phyloP scores from a whole-genome alignment of 2,797 vertebrate species.

The Acipenser ruthenus region DNA sequence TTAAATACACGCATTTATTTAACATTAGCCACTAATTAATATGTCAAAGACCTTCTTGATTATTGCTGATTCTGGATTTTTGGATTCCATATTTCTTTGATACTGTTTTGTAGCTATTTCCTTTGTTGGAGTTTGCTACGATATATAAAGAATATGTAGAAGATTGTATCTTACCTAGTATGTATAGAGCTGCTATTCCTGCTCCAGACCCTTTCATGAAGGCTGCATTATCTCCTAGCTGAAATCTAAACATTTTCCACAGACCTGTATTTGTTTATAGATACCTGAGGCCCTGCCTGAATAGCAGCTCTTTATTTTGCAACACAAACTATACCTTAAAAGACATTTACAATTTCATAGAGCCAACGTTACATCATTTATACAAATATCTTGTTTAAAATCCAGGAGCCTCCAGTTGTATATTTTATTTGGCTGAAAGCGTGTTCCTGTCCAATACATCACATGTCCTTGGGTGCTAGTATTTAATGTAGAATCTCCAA shows the following conservation, averaged over 20 bases:
- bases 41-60: no score
- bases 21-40: no score
- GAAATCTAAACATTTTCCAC: conserved; percentile 2
- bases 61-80: no score
- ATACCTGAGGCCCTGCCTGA: background rate
- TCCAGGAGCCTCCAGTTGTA: conserved; percentile 66
- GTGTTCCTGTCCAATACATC: conserved; percentile 61
- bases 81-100: no score
- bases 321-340: background rate
- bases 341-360: background rate
- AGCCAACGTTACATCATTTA: conserved; percentile 58
- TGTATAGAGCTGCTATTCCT: no score
- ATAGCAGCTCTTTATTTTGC: background rate
- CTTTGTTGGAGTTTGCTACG: no score
- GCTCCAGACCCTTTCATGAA: no score
- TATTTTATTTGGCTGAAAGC: conserved; percentile 75
- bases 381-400: conserved; percentile 70
- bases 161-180: no score
- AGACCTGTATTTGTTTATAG: background rate
- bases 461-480: conserved; percentile 69
- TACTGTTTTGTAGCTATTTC: no score
- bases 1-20: no score
- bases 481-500: conserved; percentile 69
- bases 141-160: no score
- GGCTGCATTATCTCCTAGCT: background rate